Evolutionary conservation across 2,888 invertebrate genomes (phyloP).

Genomic region (Euproctis similis): DNA sequence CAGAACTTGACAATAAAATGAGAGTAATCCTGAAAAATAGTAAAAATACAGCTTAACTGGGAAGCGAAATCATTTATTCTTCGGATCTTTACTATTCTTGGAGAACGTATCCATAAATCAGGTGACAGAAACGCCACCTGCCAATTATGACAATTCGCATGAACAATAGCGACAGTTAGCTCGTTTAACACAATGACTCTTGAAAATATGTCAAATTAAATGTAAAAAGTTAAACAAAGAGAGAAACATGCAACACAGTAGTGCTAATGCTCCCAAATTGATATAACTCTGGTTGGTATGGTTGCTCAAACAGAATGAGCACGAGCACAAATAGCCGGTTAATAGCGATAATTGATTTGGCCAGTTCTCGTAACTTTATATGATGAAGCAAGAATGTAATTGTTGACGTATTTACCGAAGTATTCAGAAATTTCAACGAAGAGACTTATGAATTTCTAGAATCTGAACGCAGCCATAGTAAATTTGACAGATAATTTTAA

Average conservation of each 20-base stretch:
- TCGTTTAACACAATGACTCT: conserved; percentile 22
- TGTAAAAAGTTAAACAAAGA: conserved; percentile 17
- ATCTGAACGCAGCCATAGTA: no score
- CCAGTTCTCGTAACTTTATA: conserved; percentile 40
- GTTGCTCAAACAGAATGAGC: conserved; percentile 38
- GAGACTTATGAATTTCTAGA: no score
- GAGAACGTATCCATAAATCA: no score
- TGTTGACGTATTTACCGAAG: conserved; percentile 21
- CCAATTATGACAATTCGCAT: conserved; percentile 14
- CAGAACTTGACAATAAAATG: no score
- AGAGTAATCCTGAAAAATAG: no score
- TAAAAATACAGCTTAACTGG: no score
- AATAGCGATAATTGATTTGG: conserved; percentile 45
- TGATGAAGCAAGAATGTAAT: conserved; percentile 17
- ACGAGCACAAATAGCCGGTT: conserved; percentile 35
- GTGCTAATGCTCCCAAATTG: conserved; percentile 53
- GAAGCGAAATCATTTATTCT: no score
- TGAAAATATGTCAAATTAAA: conserved; percentile 25
- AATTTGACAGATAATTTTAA: no score
- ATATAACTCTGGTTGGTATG: conserved; percentile 48
- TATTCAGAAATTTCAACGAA: no score
- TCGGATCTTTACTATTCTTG: no score
- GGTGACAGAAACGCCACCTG: no score
- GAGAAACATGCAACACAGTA: conserved; percentile 17
- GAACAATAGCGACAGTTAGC: conserved; percentile 18